Base-by-base conservation (phyloP, 2,888 invertebrate genomes). In the Rotaria socialis region DNA sequence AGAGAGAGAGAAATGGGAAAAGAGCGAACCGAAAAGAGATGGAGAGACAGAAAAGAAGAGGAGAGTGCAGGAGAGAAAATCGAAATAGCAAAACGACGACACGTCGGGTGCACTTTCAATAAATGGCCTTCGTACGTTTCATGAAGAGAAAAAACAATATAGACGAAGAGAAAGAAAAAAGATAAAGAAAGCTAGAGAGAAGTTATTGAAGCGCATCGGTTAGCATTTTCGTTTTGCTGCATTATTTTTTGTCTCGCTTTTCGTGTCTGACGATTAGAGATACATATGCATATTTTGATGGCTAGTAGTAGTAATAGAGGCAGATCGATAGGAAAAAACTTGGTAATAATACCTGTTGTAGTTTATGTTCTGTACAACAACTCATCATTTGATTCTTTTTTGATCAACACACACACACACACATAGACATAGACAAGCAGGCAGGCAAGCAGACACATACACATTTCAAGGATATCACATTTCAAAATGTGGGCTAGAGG, bases 171-270 rank as follows among this genome's bases (percentile, higher is more conserved):
- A 67, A 67, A 35, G 35, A 19, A 67, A 19, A 41, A 67, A 67
- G 67, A 67, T 67, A 67, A 67, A 67, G 67, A 67, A 67, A 67
- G 35, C 67, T 67, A 67, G 67, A 67, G 67, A 67, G 19, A 19
- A 67, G 67, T 67, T 67, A 67, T 67, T 35, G 67, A 67, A 67
- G 67, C 67, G 67, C 35, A 67, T 67, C 67, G 67, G 67, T 67
- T 67, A 67, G 67, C 67, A 67, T 67, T 67, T 67, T 67, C 67
- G 35, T 67, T 67, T 67, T 67, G 67, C 67, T 67, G 67, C 19
- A 67, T 67, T 52, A 55, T 22, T 8, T 56, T 67, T 67, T 67
- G 67, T 41, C 27, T 67, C 19, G 67, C 35, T 41, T 67, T 67
- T 67, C 19, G 67, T 67, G 67, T 19, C 27, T 67, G 27, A 35